Base-by-base conservation (phyloP, 2,888 invertebrate species). In the Melinaea menophilus region DNA sequence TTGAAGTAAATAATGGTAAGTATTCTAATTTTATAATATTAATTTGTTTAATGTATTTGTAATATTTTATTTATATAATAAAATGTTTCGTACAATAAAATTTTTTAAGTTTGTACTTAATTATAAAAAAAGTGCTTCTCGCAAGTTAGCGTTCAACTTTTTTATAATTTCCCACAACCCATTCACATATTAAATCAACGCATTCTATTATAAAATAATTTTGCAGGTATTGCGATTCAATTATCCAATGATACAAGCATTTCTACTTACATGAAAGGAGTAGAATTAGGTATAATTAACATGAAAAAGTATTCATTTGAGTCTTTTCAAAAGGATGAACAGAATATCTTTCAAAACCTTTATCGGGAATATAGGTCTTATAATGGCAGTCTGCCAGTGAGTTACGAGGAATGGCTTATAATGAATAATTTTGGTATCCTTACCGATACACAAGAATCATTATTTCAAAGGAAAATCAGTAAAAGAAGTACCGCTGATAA, bases 201-300 rank as follows among this genome's bases (percentile, higher is more conserved):
- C 9, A 9, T 41, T 41, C 41, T 9, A 9, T 41, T 5, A 41
- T 41, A 41, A 9, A 7, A 2, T 41, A 9, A 1, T 37, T 41
- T 80, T 79, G 65, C 75, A 82, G 78, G 68, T 13, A 61, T 68
- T 62, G 71, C 75, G 73, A 71, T 66, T 56, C 57, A 60, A 46
- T 59, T 68, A 62, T 70, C 70, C 45, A 79, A 79, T 66, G 75
- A 77, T 61, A 76, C 78, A 55, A 75, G 73, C 65, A 64, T 68
- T 66, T 69, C 71, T 70, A 69, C 71, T 34, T 82, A 83, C 75
- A 74, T 70, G 67, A 71, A 70, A 55, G 81, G 79, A 59, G 75
- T 87, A 72, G 75, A 76, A 67, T 72, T 75, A 78, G 82, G 82
- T 71, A 81, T 85, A 77, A 86, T 87, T 69, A 79, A 83, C 80